Percentiles rank a stretch among this genome's conserved stretches.
Evolutionary conservation across 2,113 vertebrate species (phyloP).

Genomic region (Apodemus sylvaticus): DNA sequence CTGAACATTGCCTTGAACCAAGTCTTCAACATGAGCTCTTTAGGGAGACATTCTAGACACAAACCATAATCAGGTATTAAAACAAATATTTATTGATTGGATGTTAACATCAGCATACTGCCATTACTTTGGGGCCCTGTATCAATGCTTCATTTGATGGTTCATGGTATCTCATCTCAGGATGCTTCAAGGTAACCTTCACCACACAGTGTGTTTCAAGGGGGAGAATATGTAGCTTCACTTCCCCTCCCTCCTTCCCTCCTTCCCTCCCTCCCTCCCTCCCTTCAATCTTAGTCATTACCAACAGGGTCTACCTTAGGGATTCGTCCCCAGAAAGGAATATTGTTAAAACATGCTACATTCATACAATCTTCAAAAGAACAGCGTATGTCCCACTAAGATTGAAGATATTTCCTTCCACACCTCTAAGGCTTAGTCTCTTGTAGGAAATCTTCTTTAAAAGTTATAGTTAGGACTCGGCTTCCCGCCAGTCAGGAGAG

Average conservation of each 20-base stretch:
- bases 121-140: neutral
- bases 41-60: neutral
- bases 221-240: neutral
- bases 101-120: neutral
- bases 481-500: too few relatives aligned
- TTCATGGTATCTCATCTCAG: neutral
- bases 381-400: neutral
- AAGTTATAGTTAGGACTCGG: neutral
- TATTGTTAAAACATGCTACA: neutral
- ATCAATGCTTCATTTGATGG: neutral
- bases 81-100: slow-evolving; percentile 20
- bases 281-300: slow-evolving; percentile 21
- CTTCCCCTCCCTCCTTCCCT: neutral
- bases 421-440: neutral
- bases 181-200: neutral
- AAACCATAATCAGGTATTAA: neutral
- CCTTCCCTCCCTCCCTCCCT: neutral
- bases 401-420: neutral
- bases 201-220: neutral
- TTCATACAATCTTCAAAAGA: slow-evolving; percentile 36
- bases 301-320: neutral
- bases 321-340: neutral
- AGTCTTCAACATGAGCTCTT: neutral
- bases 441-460: slow-evolving; percentile 36
- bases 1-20: too few relatives aligned